Conservation (phyloP, 2,113 vertebrate species). For the Xiphophorus couchianus region DNA sequence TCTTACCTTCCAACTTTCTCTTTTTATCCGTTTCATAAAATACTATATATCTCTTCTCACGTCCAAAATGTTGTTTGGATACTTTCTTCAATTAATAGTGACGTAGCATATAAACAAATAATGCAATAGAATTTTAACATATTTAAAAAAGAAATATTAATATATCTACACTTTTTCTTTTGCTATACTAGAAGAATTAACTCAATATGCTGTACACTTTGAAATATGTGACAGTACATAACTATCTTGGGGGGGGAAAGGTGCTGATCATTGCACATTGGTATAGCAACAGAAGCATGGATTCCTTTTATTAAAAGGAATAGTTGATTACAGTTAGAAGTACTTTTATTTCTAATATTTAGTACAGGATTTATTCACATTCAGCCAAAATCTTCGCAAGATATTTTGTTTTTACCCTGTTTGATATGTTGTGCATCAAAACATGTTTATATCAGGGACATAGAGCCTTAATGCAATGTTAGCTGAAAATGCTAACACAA, state of each 20-base stretch:
- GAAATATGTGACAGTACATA: background rate
- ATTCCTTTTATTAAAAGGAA: background rate
- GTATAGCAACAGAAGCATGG: background rate
- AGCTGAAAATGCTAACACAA: no score
- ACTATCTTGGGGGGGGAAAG: no score
- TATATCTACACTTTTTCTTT: no score
- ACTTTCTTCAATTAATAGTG: background rate
- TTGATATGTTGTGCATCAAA: no score
- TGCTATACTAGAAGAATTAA: background rate
- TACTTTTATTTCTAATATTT: background rate
- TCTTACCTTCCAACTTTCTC: background rate
- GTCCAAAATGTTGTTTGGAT: no score
- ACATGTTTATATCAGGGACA: no score
- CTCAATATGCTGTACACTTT: background rate
- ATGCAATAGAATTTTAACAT: background rate
- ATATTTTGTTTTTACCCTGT: no score
- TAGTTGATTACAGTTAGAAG: background rate
- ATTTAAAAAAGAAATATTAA: no score
- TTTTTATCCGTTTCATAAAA: background rate
- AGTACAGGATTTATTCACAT: background rate
- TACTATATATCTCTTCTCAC: background rate
- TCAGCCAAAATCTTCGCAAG: background rate
- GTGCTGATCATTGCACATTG: background rate
- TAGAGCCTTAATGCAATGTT: no score
- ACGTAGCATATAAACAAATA: background rate